These are phyloP conservation scores for Delichon dasypus DNA, from an alignment of 2,797 vertebrate genomes.

Conservation along the genomic window DNA sequence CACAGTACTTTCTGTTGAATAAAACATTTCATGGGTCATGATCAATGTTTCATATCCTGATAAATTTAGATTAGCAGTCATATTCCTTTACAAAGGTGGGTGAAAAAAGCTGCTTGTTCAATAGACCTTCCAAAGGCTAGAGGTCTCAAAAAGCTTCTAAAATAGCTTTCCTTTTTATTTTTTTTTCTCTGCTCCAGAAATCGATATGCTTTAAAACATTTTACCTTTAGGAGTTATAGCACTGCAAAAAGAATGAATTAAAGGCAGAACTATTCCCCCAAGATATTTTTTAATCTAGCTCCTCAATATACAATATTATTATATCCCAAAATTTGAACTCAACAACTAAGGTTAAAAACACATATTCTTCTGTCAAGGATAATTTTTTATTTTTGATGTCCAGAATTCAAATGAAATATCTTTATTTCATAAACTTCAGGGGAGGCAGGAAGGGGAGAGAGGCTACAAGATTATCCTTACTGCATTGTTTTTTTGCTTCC, in stretches of 20 bases:
- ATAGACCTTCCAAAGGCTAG: neutral
- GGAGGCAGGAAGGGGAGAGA: neutral
- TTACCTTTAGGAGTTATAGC: neutral
- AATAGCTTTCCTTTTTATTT: neutral
- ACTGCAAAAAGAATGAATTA: neutral
- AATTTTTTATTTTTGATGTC: neutral
- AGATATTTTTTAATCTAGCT: neutral
- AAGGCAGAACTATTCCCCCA: neutral
- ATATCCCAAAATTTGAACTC: neutral
- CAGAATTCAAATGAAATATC: neutral
- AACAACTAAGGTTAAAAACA: neutral
- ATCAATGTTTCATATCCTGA: slow-evolving; percentile 27
- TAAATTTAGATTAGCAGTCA: slow-evolving; percentile 19
- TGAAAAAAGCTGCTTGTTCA: neutral
- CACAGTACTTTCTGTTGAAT: neutral
- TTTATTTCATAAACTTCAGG: neutral
- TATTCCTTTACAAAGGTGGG: neutral
- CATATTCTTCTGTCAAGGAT: neutral
- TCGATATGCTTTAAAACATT: slow-evolving; percentile 28
- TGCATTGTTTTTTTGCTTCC: neutral
- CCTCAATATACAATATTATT: neutral
- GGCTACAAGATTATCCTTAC: neutral
- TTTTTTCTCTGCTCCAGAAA: neutral
- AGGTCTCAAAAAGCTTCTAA: slow-evolving; percentile 6
- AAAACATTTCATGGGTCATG: slow-evolving; percentile 24